phyloP scores from a whole-genome alignment of 53 echinoderm and acorn worm genomes.

The Hippasteria phrygiana region DNA sequence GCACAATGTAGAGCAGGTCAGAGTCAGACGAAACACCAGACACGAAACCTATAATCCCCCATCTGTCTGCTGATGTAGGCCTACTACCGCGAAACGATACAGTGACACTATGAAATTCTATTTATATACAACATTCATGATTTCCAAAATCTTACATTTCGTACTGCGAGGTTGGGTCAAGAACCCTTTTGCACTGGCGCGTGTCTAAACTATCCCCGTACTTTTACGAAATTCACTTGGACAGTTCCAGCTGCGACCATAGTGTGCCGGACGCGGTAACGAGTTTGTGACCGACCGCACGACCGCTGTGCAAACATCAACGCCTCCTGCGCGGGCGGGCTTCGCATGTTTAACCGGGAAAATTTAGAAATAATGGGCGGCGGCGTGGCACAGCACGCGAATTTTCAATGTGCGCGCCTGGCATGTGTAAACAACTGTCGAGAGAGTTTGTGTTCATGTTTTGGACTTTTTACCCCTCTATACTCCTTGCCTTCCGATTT shows the following conservation, averaged over 20 bases:
- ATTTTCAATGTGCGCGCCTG: no score
- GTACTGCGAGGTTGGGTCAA: not conserved
- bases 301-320: not conserved
- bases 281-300: not conserved
- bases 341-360: not conserved
- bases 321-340: not conserved
- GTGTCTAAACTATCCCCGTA: not conserved
- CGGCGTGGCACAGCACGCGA: no score
- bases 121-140: not conserved
- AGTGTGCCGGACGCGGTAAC: not conserved
- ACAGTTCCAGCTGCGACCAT: constrained; percentile 12
- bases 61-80: no score
- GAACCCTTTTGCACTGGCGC: not conserved
- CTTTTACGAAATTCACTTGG: not conserved
- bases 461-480: no score
- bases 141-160: not conserved
- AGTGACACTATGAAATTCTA: not conserved
- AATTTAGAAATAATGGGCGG: not conserved
- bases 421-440: no score
- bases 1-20: no score
- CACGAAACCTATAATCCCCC: no score
- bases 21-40: no score
- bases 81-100: not conserved
- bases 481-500: no score
- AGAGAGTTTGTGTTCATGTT: not conserved